Evolutionary conservation across 2,113 vertebrate genomes (phyloP).

Genomic region (Emydocephalus ijimae): DNA sequence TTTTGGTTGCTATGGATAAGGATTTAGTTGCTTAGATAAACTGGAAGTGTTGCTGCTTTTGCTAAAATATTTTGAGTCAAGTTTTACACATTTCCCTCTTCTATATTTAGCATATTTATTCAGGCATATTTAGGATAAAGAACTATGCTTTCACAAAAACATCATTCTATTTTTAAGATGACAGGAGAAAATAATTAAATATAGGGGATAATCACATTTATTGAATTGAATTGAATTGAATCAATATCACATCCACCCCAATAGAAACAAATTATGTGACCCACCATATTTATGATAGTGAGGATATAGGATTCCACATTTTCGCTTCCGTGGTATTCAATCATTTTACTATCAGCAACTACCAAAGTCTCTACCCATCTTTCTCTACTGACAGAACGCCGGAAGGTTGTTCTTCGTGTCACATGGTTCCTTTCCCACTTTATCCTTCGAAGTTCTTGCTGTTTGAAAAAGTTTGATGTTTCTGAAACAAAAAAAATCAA

Average conservation of each 20-base stretch:
- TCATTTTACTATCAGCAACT: slow-evolving; percentile 94
- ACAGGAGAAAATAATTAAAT: not conserved
- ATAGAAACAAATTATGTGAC: slow-evolving; percentile 11
- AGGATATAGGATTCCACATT: slow-evolving; percentile 95
- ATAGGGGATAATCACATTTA: not conserved
- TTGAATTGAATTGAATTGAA: not conserved
- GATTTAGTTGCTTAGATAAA: not conserved
- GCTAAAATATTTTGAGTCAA: not conserved
- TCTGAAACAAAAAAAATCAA: slow-evolving; percentile 69
- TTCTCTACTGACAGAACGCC: slow-evolving; percentile 90
- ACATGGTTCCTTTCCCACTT: slow-evolving; percentile 73
- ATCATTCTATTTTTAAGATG: not conserved
- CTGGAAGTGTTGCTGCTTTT: not conserved
- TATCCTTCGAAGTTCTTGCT: slow-evolving; percentile 66
- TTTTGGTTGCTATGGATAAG: not conserved
- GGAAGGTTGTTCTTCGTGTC: slow-evolving; percentile 64
- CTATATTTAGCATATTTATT: not conserved
- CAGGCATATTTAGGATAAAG: not conserved
- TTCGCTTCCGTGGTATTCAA: slow-evolving; percentile 90
- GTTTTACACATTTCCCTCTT: not conserved
- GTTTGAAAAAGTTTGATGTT: slow-evolving; percentile 58
- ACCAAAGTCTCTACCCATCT: slow-evolving; percentile 97
- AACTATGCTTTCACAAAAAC: not conserved
- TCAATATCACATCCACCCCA: not conserved
- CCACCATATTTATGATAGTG: slow-evolving; percentile 98